These are phyloP conservation scores for Luperina testacea DNA, from an alignment of 2,888 invertebrate species.

Conservation along the genomic window DNA sequence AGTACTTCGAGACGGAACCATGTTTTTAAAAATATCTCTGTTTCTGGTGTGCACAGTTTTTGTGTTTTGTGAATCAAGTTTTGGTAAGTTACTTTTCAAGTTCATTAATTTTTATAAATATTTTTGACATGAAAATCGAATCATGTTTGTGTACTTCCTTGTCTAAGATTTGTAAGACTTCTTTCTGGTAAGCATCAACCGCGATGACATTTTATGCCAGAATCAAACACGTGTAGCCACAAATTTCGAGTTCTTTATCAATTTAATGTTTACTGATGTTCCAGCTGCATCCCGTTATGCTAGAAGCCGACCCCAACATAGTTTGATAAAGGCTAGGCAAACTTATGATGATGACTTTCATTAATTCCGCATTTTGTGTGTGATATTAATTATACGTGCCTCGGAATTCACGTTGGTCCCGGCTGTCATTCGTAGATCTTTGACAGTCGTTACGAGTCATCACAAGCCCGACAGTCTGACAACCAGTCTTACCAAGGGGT, in stretches of 20 bases:
- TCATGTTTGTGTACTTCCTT: background rate
- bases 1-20: conserved; percentile 26
- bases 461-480: too few species aligned
- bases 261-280: background rate
- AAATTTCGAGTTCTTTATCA: background rate
- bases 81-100: conserved; percentile 44
- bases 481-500: too few species aligned
- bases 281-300: too few species aligned
- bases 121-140: background rate
- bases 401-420: too few species aligned
- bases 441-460: too few species aligned
- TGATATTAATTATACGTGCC: too few species aligned
- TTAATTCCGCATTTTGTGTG: background rate
- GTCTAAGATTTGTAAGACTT: background rate
- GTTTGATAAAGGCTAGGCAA: background rate
- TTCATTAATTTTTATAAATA: background rate
- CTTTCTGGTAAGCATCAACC: background rate
- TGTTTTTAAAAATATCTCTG: conserved; percentile 41
- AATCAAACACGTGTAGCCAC: background rate
- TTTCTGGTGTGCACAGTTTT: conserved; percentile 37
- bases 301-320: background rate
- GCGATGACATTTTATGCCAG: background rate
- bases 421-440: too few species aligned
- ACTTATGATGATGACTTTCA: background rate
- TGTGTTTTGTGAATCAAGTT: conserved; percentile 42